phyloP scores from a whole-genome alignment of 2,113 vertebrate species.

The Corythaixoides concolor region DNA sequence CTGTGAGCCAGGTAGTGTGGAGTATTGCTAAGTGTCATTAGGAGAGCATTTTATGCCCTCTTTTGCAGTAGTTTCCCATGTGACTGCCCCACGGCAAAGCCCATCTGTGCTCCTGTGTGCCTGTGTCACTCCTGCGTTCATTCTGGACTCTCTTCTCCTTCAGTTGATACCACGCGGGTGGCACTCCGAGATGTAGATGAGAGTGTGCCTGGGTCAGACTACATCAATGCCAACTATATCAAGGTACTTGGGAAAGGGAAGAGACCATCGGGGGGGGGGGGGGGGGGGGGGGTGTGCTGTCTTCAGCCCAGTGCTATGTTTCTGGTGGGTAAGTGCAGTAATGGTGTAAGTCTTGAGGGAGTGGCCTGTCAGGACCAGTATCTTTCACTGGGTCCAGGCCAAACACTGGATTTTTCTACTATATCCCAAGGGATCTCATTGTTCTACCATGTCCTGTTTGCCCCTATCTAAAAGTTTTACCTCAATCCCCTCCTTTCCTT shows the following conservation, averaged over 20 bases:
- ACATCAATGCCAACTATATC: constrained; percentile 90
- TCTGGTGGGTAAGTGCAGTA: background rate
- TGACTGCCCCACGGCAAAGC: background rate
- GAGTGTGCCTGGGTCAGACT: constrained; percentile 78
- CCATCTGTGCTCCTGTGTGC: fast-evolving
- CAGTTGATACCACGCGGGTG: constrained; percentile 86
- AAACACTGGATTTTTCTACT: background rate
- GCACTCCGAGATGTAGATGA: constrained; percentile 74
- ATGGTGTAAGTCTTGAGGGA: background rate
- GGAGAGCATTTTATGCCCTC: background rate
- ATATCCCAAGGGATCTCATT: background rate
- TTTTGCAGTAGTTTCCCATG: background rate
- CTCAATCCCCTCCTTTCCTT: background rate
- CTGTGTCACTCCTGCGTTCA: background rate
- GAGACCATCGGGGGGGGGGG: background rate
- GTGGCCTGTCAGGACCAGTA: background rate
- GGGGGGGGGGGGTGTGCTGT: no score
- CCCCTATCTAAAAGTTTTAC: background rate
- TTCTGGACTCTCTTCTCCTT: background rate
- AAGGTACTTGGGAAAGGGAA: constrained; percentile 65
- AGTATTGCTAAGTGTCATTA: background rate
- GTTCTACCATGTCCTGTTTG: background rate
- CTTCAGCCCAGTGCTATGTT: background rate
- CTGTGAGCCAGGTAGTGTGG: background rate
- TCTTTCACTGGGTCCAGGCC: background rate